A percentile compares a stretch with the other conserved stretches of the same genome.
These are phyloP conservation scores for Melanostigma gelatinosum DNA, from an alignment of 2,113 vertebrate genomes.

Conservation along the genomic window DNA sequence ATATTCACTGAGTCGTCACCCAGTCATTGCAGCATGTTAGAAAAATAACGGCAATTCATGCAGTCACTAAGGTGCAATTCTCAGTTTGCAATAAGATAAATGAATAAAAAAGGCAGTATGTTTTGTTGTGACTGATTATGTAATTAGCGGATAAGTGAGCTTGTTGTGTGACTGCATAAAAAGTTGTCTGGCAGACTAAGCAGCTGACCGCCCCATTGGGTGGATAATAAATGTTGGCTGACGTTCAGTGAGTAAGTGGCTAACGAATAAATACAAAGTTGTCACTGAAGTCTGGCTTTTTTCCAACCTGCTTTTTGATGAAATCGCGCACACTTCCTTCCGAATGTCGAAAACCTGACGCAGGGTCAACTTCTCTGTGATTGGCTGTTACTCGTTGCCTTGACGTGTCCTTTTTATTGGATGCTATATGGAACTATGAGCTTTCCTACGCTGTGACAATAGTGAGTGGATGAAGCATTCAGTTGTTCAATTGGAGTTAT, in stretches of 20 bases:
- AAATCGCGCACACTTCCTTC: neutral
- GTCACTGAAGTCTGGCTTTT: slow-evolving; percentile 1
- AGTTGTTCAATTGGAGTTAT: neutral
- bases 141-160: neutral
- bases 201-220: neutral
- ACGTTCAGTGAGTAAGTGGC: slow-evolving; percentile 11
- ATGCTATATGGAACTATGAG: neutral
- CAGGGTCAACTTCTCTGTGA: neutral
- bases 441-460: neutral
- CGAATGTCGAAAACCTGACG: neutral
- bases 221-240: slow-evolving; percentile 28
- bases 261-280: slow-evolving; percentile 22
- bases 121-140: slow-evolving; percentile 25
- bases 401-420: neutral
- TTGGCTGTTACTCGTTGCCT: neutral
- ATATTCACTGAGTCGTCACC: slow-evolving; percentile 12
- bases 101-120: neutral
- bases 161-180: slow-evolving; percentile 20
- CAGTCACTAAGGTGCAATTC: slow-evolving; percentile 21
- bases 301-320: neutral
- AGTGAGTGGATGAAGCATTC: neutral
- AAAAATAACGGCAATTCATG: slow-evolving; percentile 2
- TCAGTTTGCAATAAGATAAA: slow-evolving; percentile 13
- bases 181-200: slow-evolving; percentile 7
- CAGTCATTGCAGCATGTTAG: slow-evolving; percentile 1